Base-by-base conservation (phyloP, 1,140 invertebrate species). In the Coenobita brevimanus region DNA sequence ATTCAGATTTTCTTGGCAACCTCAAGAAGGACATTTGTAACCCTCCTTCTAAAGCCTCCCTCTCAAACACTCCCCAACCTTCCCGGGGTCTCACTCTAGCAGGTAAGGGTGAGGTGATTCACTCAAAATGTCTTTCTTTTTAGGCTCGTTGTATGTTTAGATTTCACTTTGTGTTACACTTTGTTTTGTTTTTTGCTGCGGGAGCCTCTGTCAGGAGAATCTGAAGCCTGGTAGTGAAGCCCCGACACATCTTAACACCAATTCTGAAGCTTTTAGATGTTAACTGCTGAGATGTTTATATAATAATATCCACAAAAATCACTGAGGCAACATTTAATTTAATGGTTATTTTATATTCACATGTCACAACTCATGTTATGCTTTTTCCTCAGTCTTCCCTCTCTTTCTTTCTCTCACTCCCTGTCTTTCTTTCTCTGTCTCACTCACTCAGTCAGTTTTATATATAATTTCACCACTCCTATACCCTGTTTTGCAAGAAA, bases 201-300 rank as follows among this genome's bases (percentile, higher is more conserved):
- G 43, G 8, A 30, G 36, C 10, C 24, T 67, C 41, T 69, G 8
- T 69, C 4, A 71, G 15, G 46, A 50, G n/a, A 71, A 36, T 38
- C 21, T 64, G 64, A 71, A 84, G 75, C 36, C 82, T 54, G 60
- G 82, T 85, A 62, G 82, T 85, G 82, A 78, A 76, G 71, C 82
- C 82, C 82, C 75, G 60, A 64, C 73, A 54, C 57, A 57, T 43
- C 46, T 41, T 76, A 36, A 76, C 46, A 43, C 36, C 46, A n/a
- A 76, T 76, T 76, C 36, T 76, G n/a, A 76, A 43, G 36, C 36
- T 76, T 76, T 24, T 76, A 43, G 46, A 43, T 76, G 46, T 76
- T 76, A 76, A 43, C 46, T 43, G 36, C 46, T 6, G 36, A 43
- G 46, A 43, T 76, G 46, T 76, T 76, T 43, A 43, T 76, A 76